These are phyloP conservation scores for Heliocidaris tuberculata DNA, from an alignment of 35 echinoderm and acorn worm species.

Conservation along the genomic window DNA sequence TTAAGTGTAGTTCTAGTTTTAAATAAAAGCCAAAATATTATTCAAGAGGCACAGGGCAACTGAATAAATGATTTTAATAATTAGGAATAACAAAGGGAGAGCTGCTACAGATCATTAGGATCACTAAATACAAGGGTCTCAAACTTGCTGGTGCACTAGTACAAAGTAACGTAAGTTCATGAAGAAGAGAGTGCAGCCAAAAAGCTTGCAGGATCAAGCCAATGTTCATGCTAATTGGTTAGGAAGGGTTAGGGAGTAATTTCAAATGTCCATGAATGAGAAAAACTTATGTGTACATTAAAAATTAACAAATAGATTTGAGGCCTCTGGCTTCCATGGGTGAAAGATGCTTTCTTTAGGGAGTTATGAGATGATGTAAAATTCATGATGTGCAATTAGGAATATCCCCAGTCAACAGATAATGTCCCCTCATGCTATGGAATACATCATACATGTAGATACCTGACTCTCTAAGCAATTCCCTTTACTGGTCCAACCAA, in stretches of 20 bases:
- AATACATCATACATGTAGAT: not conserved
- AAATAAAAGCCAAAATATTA: too few relatives aligned
- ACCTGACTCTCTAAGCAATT: not conserved
- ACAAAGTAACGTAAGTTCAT: too few relatives aligned
- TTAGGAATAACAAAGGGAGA: too few relatives aligned
- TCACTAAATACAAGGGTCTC: too few relatives aligned
- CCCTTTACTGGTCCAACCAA: not conserved
- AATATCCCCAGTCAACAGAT: not conserved
- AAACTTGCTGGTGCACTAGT: too few relatives aligned
- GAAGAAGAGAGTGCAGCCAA: too few relatives aligned
- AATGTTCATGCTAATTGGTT: not conserved
- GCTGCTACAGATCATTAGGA: too few relatives aligned
- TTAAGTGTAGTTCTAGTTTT: too few relatives aligned
- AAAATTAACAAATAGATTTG: not conserved
- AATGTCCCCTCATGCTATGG: too few relatives aligned
- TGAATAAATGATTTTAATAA: too few relatives aligned
- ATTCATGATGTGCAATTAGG: not conserved
- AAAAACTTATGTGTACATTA: not conserved
- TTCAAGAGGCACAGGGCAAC: too few relatives aligned
- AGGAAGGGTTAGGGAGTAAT: not conserved
- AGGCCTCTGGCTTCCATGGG: not conserved
- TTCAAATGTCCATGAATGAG: not conserved
- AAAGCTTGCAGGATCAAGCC: too few relatives aligned
- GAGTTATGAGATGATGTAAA: not conserved
- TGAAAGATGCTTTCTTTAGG: not conserved